Percentiles rank a stretch among this genome's conserved stretches.
Evolutionary conservation across 2,797 vertebrate species (phyloP).

Genomic region (Eulemur mongoz): DNA sequence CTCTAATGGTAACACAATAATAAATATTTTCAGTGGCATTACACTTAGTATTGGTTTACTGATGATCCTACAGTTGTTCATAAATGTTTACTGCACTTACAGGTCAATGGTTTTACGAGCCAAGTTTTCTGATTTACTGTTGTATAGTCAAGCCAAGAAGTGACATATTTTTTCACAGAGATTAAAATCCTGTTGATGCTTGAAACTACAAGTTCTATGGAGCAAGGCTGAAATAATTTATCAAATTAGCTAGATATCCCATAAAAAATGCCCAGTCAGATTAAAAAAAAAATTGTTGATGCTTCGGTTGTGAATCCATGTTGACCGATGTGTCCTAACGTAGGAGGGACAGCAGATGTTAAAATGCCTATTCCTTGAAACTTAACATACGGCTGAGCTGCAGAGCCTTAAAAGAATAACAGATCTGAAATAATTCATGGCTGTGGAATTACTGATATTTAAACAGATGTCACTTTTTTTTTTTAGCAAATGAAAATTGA

Average conservation of each 20-base stretch:
- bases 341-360: constrained; percentile 73
- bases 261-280: constrained; percentile 67
- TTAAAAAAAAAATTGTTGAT: constrained; percentile 32
- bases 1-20: background rate
- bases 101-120: constrained; percentile 43
- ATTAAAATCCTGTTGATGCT: constrained; percentile 58
- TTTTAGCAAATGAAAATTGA: constrained; percentile 74
- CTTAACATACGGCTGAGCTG: constrained; percentile 68
- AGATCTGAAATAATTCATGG: constrained; percentile 73
- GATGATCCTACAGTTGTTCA: constrained; percentile 43
- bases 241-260: constrained; percentile 52
- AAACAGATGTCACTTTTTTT: constrained; percentile 76
- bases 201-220: constrained; percentile 58
- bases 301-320: constrained; percentile 27
- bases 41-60: background rate
- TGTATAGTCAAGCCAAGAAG: constrained; percentile 49
- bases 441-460: constrained; percentile 79
- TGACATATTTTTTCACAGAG: constrained; percentile 49
- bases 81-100: constrained; percentile 31
- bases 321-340: constrained; percentile 66
- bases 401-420: constrained; percentile 69
- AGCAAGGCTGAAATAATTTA: constrained; percentile 62
- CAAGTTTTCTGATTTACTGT: constrained; percentile 55
- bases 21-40: background rate
- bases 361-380: constrained; percentile 60